Conservation (phyloP, 2,888 invertebrate genomes). For the Athalia circularis region DNA sequence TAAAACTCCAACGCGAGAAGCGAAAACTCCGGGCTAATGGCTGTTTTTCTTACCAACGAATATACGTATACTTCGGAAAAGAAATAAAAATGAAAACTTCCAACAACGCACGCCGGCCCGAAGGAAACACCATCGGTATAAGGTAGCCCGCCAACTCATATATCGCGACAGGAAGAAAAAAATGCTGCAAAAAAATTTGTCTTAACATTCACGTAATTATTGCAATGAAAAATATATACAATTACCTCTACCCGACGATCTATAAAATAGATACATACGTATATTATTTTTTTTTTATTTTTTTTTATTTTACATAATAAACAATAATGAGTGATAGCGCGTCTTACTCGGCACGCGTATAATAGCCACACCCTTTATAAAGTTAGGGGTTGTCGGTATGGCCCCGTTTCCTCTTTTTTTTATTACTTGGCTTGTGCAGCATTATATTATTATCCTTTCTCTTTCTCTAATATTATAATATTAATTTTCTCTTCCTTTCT, state of each 20-base stretch:
- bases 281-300: no score
- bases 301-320: not conserved
- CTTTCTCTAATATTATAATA: not conserved
- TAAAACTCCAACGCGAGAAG: conserved; percentile 66
- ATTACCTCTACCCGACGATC: no score
- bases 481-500: not conserved
- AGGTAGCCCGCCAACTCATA: no score
- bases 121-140: not conserved
- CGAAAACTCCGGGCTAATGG: conserved; percentile 73
- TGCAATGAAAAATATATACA: no score
- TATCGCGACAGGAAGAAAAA: no score
- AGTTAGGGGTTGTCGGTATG: not conserved
- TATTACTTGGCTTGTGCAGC: not conserved
- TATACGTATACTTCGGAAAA: conserved; percentile 17
- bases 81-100: conserved; percentile 20
- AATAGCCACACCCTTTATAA: not conserved
- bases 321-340: not conserved
- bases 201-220: no score
- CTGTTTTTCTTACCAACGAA: conserved; percentile 70
- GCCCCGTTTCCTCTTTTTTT: no score
- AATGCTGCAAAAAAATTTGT: no score
- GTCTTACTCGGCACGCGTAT: not conserved
- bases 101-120: not conserved
- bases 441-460: not conserved
- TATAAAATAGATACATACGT: no score